A percentile compares a stretch with the other conserved stretches of the same genome.
phyloP scores from a whole-genome alignment of 2,797 vertebrate species.

The Anguilla anguilla region DNA sequence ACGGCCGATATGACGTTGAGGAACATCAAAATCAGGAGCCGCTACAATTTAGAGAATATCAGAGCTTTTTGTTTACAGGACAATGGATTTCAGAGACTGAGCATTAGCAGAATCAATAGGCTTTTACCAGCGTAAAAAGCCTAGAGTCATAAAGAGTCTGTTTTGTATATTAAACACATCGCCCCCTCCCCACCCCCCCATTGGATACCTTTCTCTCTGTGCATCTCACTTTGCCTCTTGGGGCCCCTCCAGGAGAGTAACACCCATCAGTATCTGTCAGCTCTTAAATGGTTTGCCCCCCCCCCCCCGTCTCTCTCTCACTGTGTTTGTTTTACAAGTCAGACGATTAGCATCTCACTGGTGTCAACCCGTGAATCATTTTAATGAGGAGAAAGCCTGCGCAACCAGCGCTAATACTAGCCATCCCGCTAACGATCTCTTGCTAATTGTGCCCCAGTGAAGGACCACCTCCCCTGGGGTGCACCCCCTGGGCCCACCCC shows the following conservation, averaged over 20 bases:
- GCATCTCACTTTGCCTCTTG: background rate
- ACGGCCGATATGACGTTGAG: background rate
- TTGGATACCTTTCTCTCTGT: background rate
- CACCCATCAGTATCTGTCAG: conserved; percentile 1
- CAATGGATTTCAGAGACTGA: background rate
- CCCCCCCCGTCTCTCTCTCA: conserved; percentile 31
- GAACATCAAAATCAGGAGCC: background rate
- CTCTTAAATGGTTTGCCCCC: background rate
- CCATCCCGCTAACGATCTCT: conserved; percentile 63
- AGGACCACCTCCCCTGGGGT: background rate
- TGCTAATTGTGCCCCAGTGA: conserved; percentile 62
- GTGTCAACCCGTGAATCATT: conserved; percentile 59
- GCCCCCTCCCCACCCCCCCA: background rate
- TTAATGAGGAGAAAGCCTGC: conserved; percentile 50
- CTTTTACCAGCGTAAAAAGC: background rate
- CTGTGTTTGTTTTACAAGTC: conserved; percentile 42
- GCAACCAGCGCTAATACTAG: conserved; percentile 62
- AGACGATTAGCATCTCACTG: conserved; percentile 67
- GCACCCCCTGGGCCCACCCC: background rate
- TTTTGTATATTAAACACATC: background rate
- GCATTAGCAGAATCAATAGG: background rate
- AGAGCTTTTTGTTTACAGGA: background rate
- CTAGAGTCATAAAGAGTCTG: background rate
- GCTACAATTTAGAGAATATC: background rate
- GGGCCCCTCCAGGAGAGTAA: background rate